A percentile compares a stretch with the other conserved stretches of the same genome.
phyloP scores from a whole-genome alignment of 2,113 vertebrate species.

The Ceyx margarethae region DNA sequence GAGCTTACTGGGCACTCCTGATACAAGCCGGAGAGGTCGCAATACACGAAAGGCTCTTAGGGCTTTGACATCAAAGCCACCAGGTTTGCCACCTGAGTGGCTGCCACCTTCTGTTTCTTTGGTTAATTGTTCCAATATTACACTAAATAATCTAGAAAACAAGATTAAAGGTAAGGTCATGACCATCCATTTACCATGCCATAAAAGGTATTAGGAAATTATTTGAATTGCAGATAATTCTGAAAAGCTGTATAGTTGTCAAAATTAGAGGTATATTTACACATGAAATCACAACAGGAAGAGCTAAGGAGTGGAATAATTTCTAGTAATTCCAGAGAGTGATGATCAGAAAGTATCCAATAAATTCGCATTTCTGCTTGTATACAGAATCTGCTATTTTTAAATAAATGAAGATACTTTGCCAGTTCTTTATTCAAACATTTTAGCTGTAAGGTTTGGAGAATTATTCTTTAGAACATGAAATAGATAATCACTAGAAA shows the following conservation, averaged over 20 bases:
- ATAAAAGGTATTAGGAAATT: constrained; percentile 1
- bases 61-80: constrained; percentile 99
- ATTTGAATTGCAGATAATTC: constrained; percentile 20
- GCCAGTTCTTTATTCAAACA: not conserved
- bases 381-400: not conserved
- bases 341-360: not conserved
- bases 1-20: constrained; percentile 98
- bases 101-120: constrained; percentile 84
- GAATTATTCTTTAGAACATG: not conserved
- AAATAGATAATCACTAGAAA: not conserved
- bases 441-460: not conserved
- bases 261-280: not conserved
- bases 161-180: constrained; percentile 47
- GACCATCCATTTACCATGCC: constrained; percentile 4
- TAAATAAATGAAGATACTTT: constrained; percentile 11
- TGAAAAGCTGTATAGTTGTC: not conserved
- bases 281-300: not conserved
- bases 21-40: constrained; percentile 97
- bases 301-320: not conserved
- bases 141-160: constrained; percentile 94
- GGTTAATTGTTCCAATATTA: constrained; percentile 98
- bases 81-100: constrained; percentile 89
- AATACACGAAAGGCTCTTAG: constrained; percentile 98
- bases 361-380: not conserved
- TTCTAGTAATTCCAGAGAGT: not conserved